phyloP scores from a whole-genome alignment of 2,888 invertebrate species.

The Poecilobothrus nobilitatus region DNA sequence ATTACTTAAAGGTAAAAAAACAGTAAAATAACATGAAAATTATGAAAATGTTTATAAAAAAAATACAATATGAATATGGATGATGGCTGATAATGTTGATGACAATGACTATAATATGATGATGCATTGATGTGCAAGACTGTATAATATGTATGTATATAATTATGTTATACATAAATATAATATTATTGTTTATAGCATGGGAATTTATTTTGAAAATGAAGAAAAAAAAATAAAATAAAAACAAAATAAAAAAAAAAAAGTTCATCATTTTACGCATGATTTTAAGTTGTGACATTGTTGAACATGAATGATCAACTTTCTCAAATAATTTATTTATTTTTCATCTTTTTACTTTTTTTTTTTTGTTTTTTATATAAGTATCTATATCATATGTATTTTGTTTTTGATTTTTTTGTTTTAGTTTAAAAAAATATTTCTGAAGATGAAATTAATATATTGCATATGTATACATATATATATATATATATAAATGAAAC shows the following conservation, averaged over 20 bases:
- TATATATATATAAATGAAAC: background rate
- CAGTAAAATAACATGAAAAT: no score
- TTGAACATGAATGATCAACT: slow-evolving; percentile 10
- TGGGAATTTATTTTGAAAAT: background rate
- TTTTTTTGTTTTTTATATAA: no score
- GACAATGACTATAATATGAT: no score
- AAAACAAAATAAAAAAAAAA: background rate
- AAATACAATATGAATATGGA: no score
- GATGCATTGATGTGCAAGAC: background rate
- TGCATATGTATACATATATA: background rate
- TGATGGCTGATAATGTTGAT: no score
- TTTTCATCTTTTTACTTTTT: background rate
- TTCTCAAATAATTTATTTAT: slow-evolving; percentile 1
- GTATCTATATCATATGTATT: no score
- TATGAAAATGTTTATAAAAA: no score
- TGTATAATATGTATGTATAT: background rate
- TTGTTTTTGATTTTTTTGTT: background rate
- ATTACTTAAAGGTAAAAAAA: no score
- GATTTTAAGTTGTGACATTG: slow-evolving; percentile 10
- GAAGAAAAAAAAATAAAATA: background rate
- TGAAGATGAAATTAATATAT: background rate
- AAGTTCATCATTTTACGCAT: background rate
- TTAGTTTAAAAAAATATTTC: background rate
- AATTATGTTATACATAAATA: no score
- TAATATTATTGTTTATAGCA: background rate